phyloP scores from a whole-genome alignment of 2,888 invertebrate genomes.

The Acronicta alni region DNA sequence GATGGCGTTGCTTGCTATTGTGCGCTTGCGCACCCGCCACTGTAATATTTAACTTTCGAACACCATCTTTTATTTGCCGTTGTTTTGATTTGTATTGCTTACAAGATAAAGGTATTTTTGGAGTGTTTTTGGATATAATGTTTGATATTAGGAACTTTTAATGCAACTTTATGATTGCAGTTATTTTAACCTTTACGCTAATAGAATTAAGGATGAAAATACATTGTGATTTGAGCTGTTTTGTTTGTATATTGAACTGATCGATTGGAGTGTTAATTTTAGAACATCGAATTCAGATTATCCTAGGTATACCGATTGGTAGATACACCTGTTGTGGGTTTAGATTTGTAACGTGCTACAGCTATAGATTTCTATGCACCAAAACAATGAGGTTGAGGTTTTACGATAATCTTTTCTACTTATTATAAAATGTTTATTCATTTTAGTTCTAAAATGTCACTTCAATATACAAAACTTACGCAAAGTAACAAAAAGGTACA shows the following conservation, averaged over 20 bases:
- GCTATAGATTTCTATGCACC: background rate
- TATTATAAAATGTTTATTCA: too few species aligned
- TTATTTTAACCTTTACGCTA: background rate
- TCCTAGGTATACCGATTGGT: background rate
- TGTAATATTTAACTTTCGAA: constrained; percentile 53
- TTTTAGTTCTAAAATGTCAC: too few species aligned
- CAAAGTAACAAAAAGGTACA: too few species aligned
- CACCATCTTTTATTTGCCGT: constrained; percentile 23
- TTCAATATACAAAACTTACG: too few species aligned
- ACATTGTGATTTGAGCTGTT: background rate
- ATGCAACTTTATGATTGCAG: constrained; percentile 27
- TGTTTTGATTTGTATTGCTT: constrained; percentile 12
- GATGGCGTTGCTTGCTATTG: constrained; percentile 65
- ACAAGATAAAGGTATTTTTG: background rate
- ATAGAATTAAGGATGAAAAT: constrained; percentile 18
- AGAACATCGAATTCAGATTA: constrained; percentile 35
- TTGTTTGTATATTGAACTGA: constrained; percentile 27
- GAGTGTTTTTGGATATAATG: background rate
- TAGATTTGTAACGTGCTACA: constrained; percentile 8
- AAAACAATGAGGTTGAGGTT: too few species aligned
- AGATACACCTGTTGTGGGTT: constrained; percentile 1
- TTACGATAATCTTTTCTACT: too few species aligned
- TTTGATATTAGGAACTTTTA: constrained; percentile 18
- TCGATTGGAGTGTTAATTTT: constrained; percentile 55
- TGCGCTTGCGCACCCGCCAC: constrained; percentile 51